Evolutionary conservation across 2,888 invertebrate species (phyloP).

Genomic region (Drosophila quinaria): DNA sequence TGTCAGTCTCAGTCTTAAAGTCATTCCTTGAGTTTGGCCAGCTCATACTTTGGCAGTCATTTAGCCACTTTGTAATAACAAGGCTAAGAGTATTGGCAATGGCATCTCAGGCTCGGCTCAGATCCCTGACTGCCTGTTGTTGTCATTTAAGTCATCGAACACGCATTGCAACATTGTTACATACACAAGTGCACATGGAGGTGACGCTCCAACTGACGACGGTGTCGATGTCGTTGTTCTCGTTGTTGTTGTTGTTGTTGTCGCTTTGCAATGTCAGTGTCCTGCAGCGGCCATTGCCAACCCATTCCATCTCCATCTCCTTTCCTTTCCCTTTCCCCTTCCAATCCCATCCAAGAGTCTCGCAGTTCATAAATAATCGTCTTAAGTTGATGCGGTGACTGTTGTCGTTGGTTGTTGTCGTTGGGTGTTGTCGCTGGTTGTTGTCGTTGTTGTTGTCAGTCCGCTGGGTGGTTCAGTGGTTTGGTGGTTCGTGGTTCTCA

Average conservation of each 20-base stretch:
- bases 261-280: conserved; percentile 66
- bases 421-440: neutral
- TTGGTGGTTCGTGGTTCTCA: conserved; percentile 39
- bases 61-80: conserved; percentile 79
- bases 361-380: conserved; percentile 82
- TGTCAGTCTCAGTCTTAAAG: conserved; percentile 6
- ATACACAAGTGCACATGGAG: conserved; percentile 4
- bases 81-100: conserved; percentile 69
- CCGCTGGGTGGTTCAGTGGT: conserved; percentile 50
- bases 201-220: conserved; percentile 9
- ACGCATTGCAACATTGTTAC: conserved; percentile 83
- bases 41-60: conserved; percentile 48
- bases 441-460: neutral
- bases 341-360: conserved; percentile 4
- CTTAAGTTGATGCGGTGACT: conserved; percentile 76
- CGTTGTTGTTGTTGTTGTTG: conserved; percentile 25
- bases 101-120: conserved; percentile 20
- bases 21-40: conserved; percentile 1
- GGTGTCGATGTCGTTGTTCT: conserved; percentile 43
- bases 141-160: conserved; percentile 84
- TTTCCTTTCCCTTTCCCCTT: neutral
- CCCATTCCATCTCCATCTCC: neutral
- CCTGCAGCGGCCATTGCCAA: conserved; percentile 72
- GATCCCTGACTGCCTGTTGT: conserved; percentile 19
- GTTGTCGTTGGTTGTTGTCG: conserved; percentile 35